Evolutionary conservation across 2,888 invertebrate genomes (phyloP).

Genomic region (Troides oblongomaculatus): DNA sequence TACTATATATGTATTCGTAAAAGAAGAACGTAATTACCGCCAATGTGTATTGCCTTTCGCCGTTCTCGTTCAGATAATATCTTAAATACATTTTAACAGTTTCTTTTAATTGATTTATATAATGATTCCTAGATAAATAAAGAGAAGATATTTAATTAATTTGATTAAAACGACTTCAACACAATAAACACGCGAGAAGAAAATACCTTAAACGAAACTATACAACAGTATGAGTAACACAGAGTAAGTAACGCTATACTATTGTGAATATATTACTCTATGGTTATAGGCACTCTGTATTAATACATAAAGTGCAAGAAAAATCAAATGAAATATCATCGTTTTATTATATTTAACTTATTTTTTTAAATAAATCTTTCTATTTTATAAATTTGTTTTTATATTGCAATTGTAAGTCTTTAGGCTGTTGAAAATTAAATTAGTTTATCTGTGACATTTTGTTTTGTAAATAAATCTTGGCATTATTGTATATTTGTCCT

Average conservation of each 20-base stretch:
- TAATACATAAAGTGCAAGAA: too few relatives aligned
- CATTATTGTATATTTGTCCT: slow-evolving; percentile 19
- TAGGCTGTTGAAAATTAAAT: too few relatives aligned
- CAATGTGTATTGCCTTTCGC: slow-evolving; percentile 91
- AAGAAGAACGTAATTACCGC: slow-evolving; percentile 78
- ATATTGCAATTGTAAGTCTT: too few relatives aligned
- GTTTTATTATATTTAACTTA: too few relatives aligned
- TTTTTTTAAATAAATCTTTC: too few relatives aligned
- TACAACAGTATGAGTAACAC: too few relatives aligned
- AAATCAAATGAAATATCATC: too few relatives aligned
- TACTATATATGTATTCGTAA: background rate
- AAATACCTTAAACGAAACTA: background rate
- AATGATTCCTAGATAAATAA: background rate
- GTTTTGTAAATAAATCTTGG: slow-evolving; percentile 29
- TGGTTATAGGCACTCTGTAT: too few relatives aligned
- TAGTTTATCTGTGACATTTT: slow-evolving; percentile 8
- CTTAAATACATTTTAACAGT: slow-evolving; percentile 62
- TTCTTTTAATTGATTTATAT: background rate
- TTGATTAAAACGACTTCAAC: background rate
- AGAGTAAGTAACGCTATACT: too few relatives aligned
- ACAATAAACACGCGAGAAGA: background rate
- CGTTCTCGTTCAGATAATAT: slow-evolving; percentile 85
- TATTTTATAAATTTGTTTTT: too few relatives aligned
- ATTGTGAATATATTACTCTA: too few relatives aligned
- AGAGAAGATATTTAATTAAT: background rate